Conservation (phyloP, 2,888 invertebrate species). For the Cataglyphis albicans region DNA sequence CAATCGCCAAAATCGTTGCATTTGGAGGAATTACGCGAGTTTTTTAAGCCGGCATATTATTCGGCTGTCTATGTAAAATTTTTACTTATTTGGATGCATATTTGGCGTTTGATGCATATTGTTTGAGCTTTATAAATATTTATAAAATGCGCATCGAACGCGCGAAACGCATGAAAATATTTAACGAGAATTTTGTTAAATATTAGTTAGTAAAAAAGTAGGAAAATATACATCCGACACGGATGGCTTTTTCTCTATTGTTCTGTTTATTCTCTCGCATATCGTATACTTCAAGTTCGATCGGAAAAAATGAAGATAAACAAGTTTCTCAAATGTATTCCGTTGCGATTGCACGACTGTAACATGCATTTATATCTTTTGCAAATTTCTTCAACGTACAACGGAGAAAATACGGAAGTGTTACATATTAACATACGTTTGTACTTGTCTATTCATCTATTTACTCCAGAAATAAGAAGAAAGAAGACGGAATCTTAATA, state of each 20-base stretch:
- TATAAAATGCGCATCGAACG: conserved; percentile 29
- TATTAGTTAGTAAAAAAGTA: conserved; percentile 45
- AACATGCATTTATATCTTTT: background rate
- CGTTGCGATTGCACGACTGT: background rate
- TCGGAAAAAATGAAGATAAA: conserved; percentile 19
- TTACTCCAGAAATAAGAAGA: conserved; percentile 21
- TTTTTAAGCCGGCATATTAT: conserved; percentile 5
- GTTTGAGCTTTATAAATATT: conserved; percentile 52
- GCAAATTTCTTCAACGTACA: conserved; percentile 6
- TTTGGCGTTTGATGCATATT: conserved; percentile 47
- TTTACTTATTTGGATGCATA: conserved; percentile 39
- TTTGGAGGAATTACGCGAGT: conserved; percentile 15
- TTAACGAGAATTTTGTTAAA: conserved; percentile 53
- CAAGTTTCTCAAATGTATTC: conserved; percentile 6
- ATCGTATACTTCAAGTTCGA: conserved; percentile 5
- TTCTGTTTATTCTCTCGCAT: conserved; percentile 30
- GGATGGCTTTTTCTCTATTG: conserved; percentile 22
- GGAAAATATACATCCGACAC: conserved; percentile 38
- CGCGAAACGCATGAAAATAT: conserved; percentile 44
- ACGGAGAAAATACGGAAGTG: background rate
- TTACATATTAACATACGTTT: background rate
- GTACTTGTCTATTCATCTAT: conserved; percentile 11
- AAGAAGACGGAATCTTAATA: background rate
- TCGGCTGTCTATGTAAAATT: conserved; percentile 17
- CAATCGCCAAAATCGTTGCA: background rate